A percentile compares a stretch with the other conserved stretches of the same genome.
Conservation (phyloP, 64 coral and sea anemone species). For the Cladopsammia gracilis region DNA sequence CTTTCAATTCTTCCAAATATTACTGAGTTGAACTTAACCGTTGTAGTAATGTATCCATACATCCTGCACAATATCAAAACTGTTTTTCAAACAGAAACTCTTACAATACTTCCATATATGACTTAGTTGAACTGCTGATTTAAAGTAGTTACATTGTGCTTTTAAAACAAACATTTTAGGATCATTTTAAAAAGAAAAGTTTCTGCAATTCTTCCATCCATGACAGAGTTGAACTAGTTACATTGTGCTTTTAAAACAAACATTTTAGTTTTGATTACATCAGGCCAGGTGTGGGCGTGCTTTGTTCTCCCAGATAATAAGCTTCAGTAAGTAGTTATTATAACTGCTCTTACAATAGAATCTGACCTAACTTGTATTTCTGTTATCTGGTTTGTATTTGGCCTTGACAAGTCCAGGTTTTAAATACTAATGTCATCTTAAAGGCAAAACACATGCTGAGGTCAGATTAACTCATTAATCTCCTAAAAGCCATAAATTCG, state of each 20-base stretch:
- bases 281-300: background rate
- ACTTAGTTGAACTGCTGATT: background rate
- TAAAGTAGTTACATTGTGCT: background rate
- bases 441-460: background rate
- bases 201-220: too few species aligned
- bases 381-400: background rate
- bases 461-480: conserved; percentile 38
- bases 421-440: background rate
- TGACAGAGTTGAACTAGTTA: background rate
- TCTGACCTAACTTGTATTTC: conserved; percentile 6
- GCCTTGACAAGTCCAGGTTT: background rate
- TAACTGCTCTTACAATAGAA: background rate
- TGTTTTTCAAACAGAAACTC: too few species aligned
- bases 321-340: background rate
- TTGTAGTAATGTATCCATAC: too few species aligned
- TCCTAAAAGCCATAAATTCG: background rate
- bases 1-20: too few species aligned
- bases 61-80: too few species aligned
- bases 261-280: background rate
- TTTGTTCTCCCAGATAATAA: conserved; percentile 1
- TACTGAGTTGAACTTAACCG: too few species aligned
- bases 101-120: background rate
- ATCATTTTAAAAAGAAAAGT: too few species aligned
- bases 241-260: background rate
- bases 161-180: too few species aligned